These are phyloP conservation scores for Arctopsyche grandis DNA, from an alignment of 1,140 invertebrate species.

Conservation along the genomic window DNA sequence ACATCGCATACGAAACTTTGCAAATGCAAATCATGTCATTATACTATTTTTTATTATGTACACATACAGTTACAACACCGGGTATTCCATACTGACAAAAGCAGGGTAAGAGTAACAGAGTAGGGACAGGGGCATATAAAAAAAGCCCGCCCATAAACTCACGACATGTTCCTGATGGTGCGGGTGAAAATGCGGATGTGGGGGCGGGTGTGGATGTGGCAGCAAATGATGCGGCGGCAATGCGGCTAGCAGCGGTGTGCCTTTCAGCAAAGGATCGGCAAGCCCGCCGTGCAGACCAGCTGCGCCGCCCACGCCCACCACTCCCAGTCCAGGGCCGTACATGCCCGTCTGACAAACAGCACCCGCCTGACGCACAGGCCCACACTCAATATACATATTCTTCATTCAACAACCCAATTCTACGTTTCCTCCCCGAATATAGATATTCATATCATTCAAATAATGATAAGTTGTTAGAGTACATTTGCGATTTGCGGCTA, in stretches of 20 bases:
- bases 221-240: conserved; percentile 80
- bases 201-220: conserved; percentile 57
- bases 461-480: not conserved
- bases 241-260: conserved; percentile 81
- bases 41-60: too few relatives aligned
- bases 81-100: conserved; percentile 27
- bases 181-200: conserved; percentile 57
- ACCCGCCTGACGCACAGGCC: conserved; percentile 36
- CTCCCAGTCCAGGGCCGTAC: conserved; percentile 42
- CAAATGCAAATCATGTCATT: too few relatives aligned
- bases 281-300: conserved; percentile 72
- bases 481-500: too few relatives aligned
- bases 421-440: not conserved
- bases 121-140: conserved; percentile 27
- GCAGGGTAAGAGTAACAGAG: conserved; percentile 32
- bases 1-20: not conserved
- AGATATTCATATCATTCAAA: not conserved
- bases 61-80: not conserved
- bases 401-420: conserved; percentile 30
- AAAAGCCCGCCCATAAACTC: conserved; percentile 45
- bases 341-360: conserved; percentile 35
- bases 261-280: conserved; percentile 78
- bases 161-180: conserved; percentile 49
- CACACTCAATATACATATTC: conserved; percentile 41
- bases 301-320: conserved; percentile 54